Conservation (phyloP, 2,888 invertebrate genomes). For the Cephus pulcher region DNA sequence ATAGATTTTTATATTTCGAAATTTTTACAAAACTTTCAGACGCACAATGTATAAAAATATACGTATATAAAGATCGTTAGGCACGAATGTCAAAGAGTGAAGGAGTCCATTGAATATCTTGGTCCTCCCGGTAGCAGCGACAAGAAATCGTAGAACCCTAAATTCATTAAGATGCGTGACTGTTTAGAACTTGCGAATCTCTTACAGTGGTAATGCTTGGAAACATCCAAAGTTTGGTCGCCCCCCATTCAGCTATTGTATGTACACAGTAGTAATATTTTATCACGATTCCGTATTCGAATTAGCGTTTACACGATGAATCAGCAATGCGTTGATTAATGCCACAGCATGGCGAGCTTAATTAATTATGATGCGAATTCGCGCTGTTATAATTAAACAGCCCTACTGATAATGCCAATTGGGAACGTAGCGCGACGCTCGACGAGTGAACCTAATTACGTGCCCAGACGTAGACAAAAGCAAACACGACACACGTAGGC, state of each 20-base stretch:
- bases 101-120: neutral
- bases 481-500: neutral
- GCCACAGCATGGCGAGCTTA: neutral
- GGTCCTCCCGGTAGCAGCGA: neutral
- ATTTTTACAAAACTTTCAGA: neutral
- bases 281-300: neutral
- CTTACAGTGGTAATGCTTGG: neutral
- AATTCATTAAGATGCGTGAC: neutral
- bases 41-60: too few relatives aligned
- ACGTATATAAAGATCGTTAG: too few relatives aligned
- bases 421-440: neutral
- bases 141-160: neutral
- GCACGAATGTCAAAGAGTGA: neutral
- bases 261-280: neutral
- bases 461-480: neutral
- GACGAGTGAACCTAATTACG: neutral
- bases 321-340: neutral
- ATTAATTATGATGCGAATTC: constrained; percentile 1
- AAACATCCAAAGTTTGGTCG: neutral
- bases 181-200: neutral
- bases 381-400: neutral
- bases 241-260: neutral
- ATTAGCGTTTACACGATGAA: neutral
- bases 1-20: too few relatives aligned
- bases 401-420: neutral